Evolutionary conservation across 2,113 vertebrate genomes (phyloP), one percentile per base, ranked within the genome.

Genomic region (Aspiorhynchus laticeps): DNA sequence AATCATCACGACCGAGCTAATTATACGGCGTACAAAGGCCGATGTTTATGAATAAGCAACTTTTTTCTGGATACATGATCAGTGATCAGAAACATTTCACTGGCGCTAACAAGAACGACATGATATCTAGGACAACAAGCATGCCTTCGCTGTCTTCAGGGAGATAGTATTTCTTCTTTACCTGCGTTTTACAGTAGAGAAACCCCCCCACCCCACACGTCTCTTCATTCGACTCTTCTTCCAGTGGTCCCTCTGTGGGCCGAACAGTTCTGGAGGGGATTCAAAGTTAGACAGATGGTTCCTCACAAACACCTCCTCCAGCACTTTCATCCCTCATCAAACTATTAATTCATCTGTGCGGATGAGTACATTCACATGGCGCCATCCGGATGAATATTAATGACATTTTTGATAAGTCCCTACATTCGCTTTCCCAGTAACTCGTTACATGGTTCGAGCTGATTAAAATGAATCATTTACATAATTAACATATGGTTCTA

Each of bases 401-500:
- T 97, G 96, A 96, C 95, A 95, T 97, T 96, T 97, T 97, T 97
- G 96, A 96, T 97, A 97, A 97, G 95, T 96, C 95, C 92, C 94
- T 96, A 95, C 96, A 97, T 97, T 97, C 96, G 95, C 95, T 96
- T 96, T 88, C 96, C 94, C 93, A 93, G 95, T 97, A 96, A 97
- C 96, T 96, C 95, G 95, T 96, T 97, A 97, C 97, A 97, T 96
- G 97, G 95, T 96, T 96, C 95, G 95, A 96, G 95, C 97, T 97
- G 97, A 98, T 97, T 97, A 97, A 97, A 97, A 97, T 94, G 95
- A 97, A 97, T 97, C 96, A 98, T 98, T 98, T 97, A 97, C 97
- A 98, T 98, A 97, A 97, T 98, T 97, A 97, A 97, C 97, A 98
- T 97, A 98, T 97, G 97, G 97, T 97, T 97, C 95, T 94, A 96